A percentile compares a stretch with the other conserved stretches of the same genome.
These are phyloP conservation scores for Labroides dimidiatus DNA, from an alignment of 2,797 vertebrate species.

Conservation along the genomic window DNA sequence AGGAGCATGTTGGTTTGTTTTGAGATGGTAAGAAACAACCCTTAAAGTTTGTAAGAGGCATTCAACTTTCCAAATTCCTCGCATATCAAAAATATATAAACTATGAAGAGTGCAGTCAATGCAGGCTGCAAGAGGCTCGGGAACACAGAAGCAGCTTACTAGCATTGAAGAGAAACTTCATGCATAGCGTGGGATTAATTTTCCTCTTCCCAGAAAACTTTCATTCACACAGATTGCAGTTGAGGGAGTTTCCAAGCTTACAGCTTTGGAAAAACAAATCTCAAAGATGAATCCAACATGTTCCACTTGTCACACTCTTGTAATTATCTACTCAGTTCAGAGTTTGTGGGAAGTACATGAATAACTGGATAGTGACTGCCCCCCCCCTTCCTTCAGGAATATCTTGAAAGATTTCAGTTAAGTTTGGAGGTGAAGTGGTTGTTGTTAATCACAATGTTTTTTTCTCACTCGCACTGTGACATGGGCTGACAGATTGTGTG, in stretches of 20 bases:
- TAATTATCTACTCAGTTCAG: background rate
- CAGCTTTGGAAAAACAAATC: background rate
- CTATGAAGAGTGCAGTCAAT: background rate
- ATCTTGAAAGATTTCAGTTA: background rate
- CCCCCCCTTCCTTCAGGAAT: background rate
- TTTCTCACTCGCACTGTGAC: background rate
- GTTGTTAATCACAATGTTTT: background rate
- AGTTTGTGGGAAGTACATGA: background rate
- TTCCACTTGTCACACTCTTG: background rate
- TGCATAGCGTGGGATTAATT: background rate
- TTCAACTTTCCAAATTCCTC: background rate
- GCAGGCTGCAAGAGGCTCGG: background rate
- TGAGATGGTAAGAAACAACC: background rate
- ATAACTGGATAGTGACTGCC: background rate
- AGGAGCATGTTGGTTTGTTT: background rate
- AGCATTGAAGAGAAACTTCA: background rate
- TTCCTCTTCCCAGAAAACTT: background rate
- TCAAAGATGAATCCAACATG: background rate
- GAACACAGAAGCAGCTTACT: background rate
- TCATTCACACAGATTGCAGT: background rate
- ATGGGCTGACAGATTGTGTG: background rate
- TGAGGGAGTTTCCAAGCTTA: background rate
- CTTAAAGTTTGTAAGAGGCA: background rate
- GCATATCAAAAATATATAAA: background rate
- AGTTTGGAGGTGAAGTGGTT: background rate